phyloP scores from a whole-genome alignment of 2,888 invertebrate genomes.

The Parthenolecanium corni region DNA sequence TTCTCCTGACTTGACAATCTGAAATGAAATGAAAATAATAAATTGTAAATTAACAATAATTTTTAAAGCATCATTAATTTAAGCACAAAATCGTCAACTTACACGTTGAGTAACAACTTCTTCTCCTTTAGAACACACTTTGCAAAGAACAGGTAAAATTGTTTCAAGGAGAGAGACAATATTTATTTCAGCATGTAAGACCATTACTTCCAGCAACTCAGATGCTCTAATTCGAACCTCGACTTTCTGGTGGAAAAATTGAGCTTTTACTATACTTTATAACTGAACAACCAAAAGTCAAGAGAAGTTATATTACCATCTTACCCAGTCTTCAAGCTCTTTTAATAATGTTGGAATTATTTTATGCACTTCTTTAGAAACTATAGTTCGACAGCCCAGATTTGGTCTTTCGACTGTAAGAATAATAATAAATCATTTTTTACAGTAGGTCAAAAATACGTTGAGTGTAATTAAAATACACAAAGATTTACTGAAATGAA shows the following conservation, averaged over 20 bases:
- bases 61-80: slow-evolving; percentile 15
- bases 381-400: slow-evolving; percentile 61
- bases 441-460: no score
- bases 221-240: slow-evolving; percentile 58
- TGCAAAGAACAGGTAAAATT: slow-evolving; percentile 48
- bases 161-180: slow-evolving; percentile 56
- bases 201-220: slow-evolving; percentile 58
- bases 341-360: slow-evolving; percentile 56
- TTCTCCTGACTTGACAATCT: slow-evolving; percentile 56
- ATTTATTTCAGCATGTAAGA: slow-evolving; percentile 61
- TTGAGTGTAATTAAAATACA: no score
- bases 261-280: no score
- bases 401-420: slow-evolving; percentile 61
- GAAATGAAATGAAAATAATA: slow-evolving; percentile 31
- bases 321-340: slow-evolving; percentile 68
- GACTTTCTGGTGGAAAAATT: slow-evolving; percentile 30
- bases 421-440: no score
- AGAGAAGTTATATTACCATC: slow-evolving; percentile 41
- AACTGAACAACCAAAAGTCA: not conserved
- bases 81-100: slow-evolving; percentile 27
- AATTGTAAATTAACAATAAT: not conserved
- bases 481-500: no score
- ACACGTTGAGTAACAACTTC: slow-evolving; percentile 46
- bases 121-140: slow-evolving; percentile 57
- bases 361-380: slow-evolving; percentile 61